Percentiles rank a stretch among this genome's conserved stretches.
These are phyloP conservation scores for Octodon degus DNA, from an alignment of 2,113 vertebrate species.

Conservation along the genomic window DNA sequence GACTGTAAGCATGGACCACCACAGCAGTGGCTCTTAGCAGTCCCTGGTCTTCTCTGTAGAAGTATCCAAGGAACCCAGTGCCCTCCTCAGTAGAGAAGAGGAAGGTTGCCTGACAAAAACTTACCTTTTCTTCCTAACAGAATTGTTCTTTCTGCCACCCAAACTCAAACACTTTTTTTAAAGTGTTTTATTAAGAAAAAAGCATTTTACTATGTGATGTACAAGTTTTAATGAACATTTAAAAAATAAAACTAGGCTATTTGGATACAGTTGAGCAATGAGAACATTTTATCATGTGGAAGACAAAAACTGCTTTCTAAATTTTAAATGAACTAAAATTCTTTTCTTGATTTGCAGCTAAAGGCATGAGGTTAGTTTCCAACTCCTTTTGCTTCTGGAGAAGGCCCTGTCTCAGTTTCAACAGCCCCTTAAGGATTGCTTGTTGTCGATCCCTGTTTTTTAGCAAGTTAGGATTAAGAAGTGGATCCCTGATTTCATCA, in stretches of 20 bases:
- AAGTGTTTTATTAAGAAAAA: too few relatives aligned
- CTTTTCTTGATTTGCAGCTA: too few relatives aligned
- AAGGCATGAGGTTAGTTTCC: too few relatives aligned
- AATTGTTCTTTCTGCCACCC: background rate
- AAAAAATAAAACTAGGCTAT: too few relatives aligned
- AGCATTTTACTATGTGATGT: too few relatives aligned
- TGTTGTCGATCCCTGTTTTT: slow-evolving; percentile 91
- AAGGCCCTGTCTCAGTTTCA: slow-evolving; percentile 94
- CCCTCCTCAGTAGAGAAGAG: background rate
- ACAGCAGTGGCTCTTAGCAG: background rate
- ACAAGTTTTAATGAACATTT: too few relatives aligned
- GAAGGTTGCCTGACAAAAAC: background rate
- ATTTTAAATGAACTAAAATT: too few relatives aligned
- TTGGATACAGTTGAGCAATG: too few relatives aligned
- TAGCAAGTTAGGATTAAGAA: slow-evolving; percentile 88
- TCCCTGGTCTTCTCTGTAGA: background rate
- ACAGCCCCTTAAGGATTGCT: slow-evolving; percentile 94
- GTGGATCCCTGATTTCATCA: slow-evolving; percentile 84
- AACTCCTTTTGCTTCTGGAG: too few relatives aligned
- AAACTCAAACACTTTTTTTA: background rate
- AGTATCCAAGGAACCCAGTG: background rate
- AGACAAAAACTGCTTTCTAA: too few relatives aligned
- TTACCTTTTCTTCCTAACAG: background rate
- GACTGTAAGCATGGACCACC: background rate
- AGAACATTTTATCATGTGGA: too few relatives aligned